These are phyloP conservation scores for Parnassius apollo DNA, from an alignment of 2,888 invertebrate species.

Conservation along the genomic window DNA sequence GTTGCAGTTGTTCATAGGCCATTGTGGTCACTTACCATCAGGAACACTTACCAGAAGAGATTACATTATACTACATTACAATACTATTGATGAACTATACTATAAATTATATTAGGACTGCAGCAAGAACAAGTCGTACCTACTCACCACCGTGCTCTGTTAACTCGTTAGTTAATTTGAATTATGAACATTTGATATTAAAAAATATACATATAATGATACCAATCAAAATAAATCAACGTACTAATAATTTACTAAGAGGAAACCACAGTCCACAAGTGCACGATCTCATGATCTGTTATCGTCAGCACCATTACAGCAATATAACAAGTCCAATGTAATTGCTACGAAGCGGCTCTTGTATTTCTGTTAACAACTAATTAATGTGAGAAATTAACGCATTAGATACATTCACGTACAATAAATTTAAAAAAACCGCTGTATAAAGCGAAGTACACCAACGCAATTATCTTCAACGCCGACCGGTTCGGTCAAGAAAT, in stretches of 20 bases:
- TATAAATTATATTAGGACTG: too few relatives aligned
- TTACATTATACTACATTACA: too few relatives aligned
- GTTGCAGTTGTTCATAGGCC: too few relatives aligned
- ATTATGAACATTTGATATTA: too few relatives aligned
- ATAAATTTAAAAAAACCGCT: constrained; percentile 30
- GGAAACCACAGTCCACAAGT: neutral
- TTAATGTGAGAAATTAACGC: constrained; percentile 41
- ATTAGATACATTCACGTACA: constrained; percentile 33
- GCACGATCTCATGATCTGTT: constrained; percentile 1
- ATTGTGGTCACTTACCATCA: too few relatives aligned
- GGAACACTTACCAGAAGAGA: too few relatives aligned
- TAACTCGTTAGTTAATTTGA: too few relatives aligned
- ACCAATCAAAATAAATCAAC: too few relatives aligned
- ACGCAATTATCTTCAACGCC: constrained; percentile 61
- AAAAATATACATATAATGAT: too few relatives aligned
- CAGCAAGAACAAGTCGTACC: too few relatives aligned
- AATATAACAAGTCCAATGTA: constrained; percentile 14
- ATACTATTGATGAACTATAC: too few relatives aligned
- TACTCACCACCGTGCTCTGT: too few relatives aligned
- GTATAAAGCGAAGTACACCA: constrained; percentile 37
- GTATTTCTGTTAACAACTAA: constrained; percentile 36
- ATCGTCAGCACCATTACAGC: constrained; percentile 12
- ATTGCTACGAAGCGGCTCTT: constrained; percentile 8
- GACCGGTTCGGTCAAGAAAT: constrained; percentile 61
- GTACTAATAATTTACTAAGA: neutral